Base-by-base conservation (phyloP, 2,888 invertebrate species). In the Heliconius sara region DNA sequence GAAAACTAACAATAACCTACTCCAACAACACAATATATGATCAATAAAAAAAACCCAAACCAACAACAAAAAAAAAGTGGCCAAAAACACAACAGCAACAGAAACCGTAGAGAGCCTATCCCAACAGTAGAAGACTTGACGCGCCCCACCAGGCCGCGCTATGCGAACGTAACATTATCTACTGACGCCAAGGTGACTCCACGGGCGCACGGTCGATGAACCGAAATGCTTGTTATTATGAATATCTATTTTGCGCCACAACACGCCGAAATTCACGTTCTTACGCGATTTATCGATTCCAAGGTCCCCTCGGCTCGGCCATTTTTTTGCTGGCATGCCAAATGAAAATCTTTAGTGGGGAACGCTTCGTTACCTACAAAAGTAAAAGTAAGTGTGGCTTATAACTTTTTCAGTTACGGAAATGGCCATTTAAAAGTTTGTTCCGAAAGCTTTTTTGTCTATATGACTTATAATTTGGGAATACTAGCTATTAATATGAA, bases 161-260 rank as follows among this genome's bases (percentile, higher is more conserved):
- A 90, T 88, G 87, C 91, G 87, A 89, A 90, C 92, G 92, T 92
- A 19, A 52, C 52, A 52, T 93, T 93, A 92, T 93, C 94, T 93
- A 92, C 88, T 88, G 10, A 83, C 60, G 79, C 77, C 83, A 93
- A 95, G 95, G 95, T 95, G 94, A 95, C 85, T 87, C 89, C 87
- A 85, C 92, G 93, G 94, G 83, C 95, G 88, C 82, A 84, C 95
- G 95, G 94, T 92, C 94, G 91, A 81, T 93, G 94, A 89, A 84
- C 89, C 81, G 84, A 80, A 80, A 83, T 84, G 85, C 84, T 86
- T 85, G 84, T 84, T 90, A 88, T 89, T 90, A 90, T 90, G 87
- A 89, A 89, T 90, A 92, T 90, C 90, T 93, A 92, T 91, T 90
- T 84, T 84, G 85, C 84, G 84, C 83, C 84, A 82, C 84, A 84